Evolutionary conservation across 2,888 invertebrate genomes (phyloP).

Genomic region (Hypolimnas misippus): DNA sequence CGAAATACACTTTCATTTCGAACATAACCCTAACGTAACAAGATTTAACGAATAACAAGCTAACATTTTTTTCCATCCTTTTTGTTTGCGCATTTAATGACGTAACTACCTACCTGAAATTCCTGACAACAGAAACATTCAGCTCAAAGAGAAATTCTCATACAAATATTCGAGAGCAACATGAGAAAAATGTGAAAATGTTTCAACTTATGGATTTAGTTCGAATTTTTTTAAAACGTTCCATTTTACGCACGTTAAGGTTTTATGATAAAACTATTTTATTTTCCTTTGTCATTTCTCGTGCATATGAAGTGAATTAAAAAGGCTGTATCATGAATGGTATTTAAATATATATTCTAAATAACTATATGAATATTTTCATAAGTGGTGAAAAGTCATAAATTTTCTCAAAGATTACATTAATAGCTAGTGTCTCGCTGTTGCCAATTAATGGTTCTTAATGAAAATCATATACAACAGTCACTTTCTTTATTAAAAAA

Average conservation of each 20-base stretch:
- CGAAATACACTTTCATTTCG: constrained; percentile 10
- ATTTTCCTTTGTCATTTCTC: neutral
- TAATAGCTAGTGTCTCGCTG: too few relatives aligned
- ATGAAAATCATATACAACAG: too few relatives aligned
- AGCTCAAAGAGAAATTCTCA: constrained; percentile 39
- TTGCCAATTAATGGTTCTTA: too few relatives aligned
- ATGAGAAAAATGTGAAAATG: constrained; percentile 39
- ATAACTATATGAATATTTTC: too few relatives aligned
- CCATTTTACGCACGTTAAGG: constrained; percentile 24
- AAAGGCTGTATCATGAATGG: neutral
- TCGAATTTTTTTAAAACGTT: constrained; percentile 23
- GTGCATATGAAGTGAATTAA: neutral
- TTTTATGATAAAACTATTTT: neutral
- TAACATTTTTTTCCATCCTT: constrained; percentile 23
- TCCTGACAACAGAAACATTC: constrained; percentile 36
- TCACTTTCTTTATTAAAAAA: too few relatives aligned
- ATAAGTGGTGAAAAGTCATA: too few relatives aligned
- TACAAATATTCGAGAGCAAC: constrained; percentile 36
- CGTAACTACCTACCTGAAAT: constrained; percentile 36
- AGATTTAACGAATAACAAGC: constrained; percentile 26
- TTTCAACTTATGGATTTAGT: constrained; percentile 41
- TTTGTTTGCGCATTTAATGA: constrained; percentile 32
- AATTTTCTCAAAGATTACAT: too few relatives aligned
- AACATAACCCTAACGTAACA: constrained; percentile 21
- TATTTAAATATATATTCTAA: neutral